A percentile compares a stretch with the other conserved stretches of the same genome.
Conservation (phyloP, 2,888 invertebrate species). For the Habrosyne pyritoides region DNA sequence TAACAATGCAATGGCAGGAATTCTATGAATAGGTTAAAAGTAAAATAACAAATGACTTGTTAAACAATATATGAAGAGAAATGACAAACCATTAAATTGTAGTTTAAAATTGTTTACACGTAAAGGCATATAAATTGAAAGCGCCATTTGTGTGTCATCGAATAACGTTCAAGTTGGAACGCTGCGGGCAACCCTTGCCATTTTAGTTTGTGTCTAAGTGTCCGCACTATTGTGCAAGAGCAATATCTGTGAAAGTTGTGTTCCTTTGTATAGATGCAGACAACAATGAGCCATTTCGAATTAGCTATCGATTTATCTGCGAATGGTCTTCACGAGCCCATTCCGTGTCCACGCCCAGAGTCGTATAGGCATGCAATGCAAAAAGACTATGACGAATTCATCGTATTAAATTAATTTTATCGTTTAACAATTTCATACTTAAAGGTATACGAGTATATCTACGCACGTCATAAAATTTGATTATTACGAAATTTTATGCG, state of each 20-base stretch:
- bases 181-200: conserved; percentile 37
- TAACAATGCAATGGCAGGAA: too few relatives aligned
- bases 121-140: conserved; percentile 14
- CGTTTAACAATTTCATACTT: not conserved
- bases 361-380: conserved; percentile 29
- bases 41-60: not conserved
- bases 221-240: conserved; percentile 60
- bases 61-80: not conserved
- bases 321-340: conserved; percentile 65
- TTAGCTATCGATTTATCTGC: conserved; percentile 79
- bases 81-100: not conserved
- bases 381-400: conserved; percentile 39
- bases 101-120: not conserved
- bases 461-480: not conserved
- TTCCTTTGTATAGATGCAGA: conserved; percentile 73
- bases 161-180: conserved; percentile 10
- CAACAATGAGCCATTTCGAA: conserved; percentile 80
- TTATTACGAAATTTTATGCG: not conserved
- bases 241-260: conserved; percentile 74
- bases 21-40: not conserved
- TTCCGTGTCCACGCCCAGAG: conserved; percentile 49
- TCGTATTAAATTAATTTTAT: not conserved
- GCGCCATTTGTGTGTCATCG: conserved; percentile 16
- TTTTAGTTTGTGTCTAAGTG: conserved; percentile 39
- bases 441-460: too few relatives aligned